Conservation (phyloP, 2,888 invertebrate species). For the Spicauda simplicius region DNA sequence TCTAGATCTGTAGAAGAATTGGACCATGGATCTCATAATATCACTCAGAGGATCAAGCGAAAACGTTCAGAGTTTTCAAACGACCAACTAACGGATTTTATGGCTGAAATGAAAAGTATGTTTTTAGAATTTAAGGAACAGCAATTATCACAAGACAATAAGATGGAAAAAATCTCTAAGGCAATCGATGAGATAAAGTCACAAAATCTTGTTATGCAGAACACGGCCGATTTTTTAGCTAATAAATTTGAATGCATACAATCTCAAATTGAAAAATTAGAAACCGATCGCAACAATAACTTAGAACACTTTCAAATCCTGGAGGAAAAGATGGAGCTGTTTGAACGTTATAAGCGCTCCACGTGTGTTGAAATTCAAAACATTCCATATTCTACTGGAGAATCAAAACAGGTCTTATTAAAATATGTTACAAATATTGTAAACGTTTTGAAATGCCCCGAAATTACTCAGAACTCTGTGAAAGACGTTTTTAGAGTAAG, state of each 20-base stretch:
- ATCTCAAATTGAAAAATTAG: slow-evolving; percentile 8
- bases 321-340: background rate
- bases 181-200: background rate
- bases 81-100: background rate
- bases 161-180: background rate
- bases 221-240: background rate
- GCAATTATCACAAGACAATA: background rate
- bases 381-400: background rate
- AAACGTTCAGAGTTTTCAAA: background rate
- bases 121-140: background rate
- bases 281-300: background rate
- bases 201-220: slow-evolving; percentile 2
- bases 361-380: slow-evolving; percentile 12
- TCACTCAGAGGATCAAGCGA: background rate
- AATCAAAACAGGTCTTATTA: background rate
- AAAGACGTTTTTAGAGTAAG: background rate
- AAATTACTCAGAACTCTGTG: background rate
- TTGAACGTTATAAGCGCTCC: background rate
- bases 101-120: background rate
- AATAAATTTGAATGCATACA: slow-evolving; percentile 10
- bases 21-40: background rate
- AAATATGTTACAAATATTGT: background rate
- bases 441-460: background rate
- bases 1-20: background rate
- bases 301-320: background rate